Percentiles rank a stretch among this genome's conserved stretches.
These are phyloP conservation scores for Andinoacara biseriatus DNA, from an alignment of 2,113 vertebrate species.

Conservation along the genomic window DNA sequence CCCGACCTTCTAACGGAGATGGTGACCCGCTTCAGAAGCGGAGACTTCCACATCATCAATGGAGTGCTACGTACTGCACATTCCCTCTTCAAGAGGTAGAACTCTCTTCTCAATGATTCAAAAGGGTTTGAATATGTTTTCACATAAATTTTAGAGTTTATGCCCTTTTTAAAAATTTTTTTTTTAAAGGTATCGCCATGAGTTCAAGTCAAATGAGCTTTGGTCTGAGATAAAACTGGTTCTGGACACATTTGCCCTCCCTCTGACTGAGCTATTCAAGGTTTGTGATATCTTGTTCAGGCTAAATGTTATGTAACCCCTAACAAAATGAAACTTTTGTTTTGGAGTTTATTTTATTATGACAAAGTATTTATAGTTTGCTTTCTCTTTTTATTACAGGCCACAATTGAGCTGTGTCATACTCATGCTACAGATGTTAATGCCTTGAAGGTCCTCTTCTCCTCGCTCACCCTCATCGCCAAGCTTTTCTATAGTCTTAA, in stretches of 20 bases:
- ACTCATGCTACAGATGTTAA: constrained; percentile 92
- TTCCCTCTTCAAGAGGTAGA: constrained; percentile 95
- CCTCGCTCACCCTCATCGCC: constrained; percentile 94
- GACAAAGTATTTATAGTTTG: not conserved
- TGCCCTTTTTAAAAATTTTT: not conserved
- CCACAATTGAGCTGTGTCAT: constrained; percentile 96
- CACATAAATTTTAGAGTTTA: not conserved
- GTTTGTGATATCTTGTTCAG: constrained; percentile 72
- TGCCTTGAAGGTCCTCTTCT: constrained; percentile 96
- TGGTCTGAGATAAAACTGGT: constrained; percentile 99
- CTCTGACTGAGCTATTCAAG: constrained; percentile 97
- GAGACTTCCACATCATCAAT: constrained; percentile 98
- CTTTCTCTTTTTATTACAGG: constrained; percentile 74
- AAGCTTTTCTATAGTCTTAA: constrained; percentile 99
- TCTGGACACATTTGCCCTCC: constrained; percentile 94
- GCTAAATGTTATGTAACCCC: not conserved
- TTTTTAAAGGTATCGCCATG: constrained; percentile 91
- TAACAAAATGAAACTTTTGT: not conserved
- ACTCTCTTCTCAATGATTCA: not conserved
- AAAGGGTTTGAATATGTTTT: not conserved
- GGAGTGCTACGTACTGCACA: constrained; percentile 96
- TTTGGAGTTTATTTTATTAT: not conserved
- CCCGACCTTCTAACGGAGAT: constrained; percentile 96
- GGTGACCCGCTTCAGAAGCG: constrained; percentile 96
- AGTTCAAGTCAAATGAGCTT: constrained; percentile 98